These are phyloP conservation scores for Tetramorium bicarinatum DNA, from an alignment of 2,888 invertebrate species.

Conservation along the genomic window DNA sequence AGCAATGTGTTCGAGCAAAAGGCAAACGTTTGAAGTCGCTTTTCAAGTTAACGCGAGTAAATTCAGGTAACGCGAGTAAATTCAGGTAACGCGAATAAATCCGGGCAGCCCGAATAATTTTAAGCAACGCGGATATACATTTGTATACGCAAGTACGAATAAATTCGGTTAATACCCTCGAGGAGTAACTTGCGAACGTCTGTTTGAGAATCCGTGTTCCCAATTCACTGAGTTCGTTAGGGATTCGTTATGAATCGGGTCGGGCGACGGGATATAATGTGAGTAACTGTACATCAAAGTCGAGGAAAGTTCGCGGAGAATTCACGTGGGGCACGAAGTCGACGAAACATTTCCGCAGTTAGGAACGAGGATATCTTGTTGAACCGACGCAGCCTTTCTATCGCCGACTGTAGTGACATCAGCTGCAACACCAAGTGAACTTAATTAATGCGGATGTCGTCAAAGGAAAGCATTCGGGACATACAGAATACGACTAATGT, in stretches of 20 bases:
- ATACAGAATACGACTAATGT: background rate
- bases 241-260: constrained; percentile 32
- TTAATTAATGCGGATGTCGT: constrained; percentile 40
- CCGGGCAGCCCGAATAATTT: background rate
- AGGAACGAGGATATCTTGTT: constrained; percentile 14
- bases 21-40: background rate
- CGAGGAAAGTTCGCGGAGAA: constrained; percentile 27
- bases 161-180: constrained; percentile 18
- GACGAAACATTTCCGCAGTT: constrained; percentile 41
- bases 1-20: background rate
- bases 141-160: background rate
- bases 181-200: constrained; percentile 11
- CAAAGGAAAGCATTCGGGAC: constrained; percentile 25
- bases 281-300: constrained; percentile 40
- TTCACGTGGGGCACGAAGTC: constrained; percentile 34
- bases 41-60: constrained; percentile 8
- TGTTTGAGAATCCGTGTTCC: constrained; percentile 16
- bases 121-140: background rate
- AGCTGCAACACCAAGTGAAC: constrained; percentile 31
- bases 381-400: constrained; percentile 23
- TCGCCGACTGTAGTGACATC: constrained; percentile 15
- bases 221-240: constrained; percentile 35
- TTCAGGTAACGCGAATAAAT: constrained; percentile 2
- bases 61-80: constrained; percentile 3
- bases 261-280: background rate